These are phyloP conservation scores for Altica lythri DNA, from an alignment of 2,888 invertebrate genomes.

Conservation along the genomic window DNA sequence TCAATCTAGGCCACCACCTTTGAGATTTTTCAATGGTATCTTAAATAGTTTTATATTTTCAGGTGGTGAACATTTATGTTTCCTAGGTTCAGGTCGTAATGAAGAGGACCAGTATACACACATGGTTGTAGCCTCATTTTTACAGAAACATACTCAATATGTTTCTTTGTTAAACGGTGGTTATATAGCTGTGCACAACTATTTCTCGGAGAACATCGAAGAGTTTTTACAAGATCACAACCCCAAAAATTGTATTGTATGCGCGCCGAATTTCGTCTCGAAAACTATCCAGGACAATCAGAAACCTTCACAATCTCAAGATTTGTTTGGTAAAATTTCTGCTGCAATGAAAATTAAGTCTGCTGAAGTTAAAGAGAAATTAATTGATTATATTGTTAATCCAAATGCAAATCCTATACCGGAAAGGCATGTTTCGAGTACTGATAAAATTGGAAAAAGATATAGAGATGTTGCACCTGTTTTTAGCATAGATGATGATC, in stretches of 20 bases:
- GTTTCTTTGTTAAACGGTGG: slow-evolving; percentile 93
- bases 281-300: slow-evolving; percentile 38
- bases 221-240: slow-evolving; percentile 87
- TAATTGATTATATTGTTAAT: slow-evolving; percentile 93
- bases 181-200: slow-evolving; percentile 82
- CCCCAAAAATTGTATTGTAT: slow-evolving; percentile 78
- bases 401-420: slow-evolving; percentile 65
- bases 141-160: slow-evolving; percentile 91
- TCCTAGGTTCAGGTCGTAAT: slow-evolving; percentile 89
- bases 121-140: slow-evolving; percentile 97
- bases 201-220: slow-evolving; percentile 79
- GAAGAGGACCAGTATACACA: slow-evolving; percentile 96
- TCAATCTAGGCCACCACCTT: neutral
- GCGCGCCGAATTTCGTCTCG: slow-evolving; percentile 61
- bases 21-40: neutral
- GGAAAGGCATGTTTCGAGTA: slow-evolving; percentile 83
- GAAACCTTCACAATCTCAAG: slow-evolving; percentile 59
- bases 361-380: slow-evolving; percentile 87
- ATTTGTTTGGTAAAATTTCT: slow-evolving; percentile 82
- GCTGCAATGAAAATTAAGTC: slow-evolving; percentile 89
- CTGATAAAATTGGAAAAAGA: slow-evolving; percentile 82
- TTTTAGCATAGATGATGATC: slow-evolving; percentile 93
- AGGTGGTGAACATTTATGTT: slow-evolving; percentile 85
- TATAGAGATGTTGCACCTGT: slow-evolving; percentile 91
- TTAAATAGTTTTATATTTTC: slow-evolving; percentile 27